Percentiles rank a stretch among this genome's conserved stretches.
These are phyloP conservation scores for Cepphus grylle DNA, from an alignment of 2,113 vertebrate species.

Conservation along the genomic window DNA sequence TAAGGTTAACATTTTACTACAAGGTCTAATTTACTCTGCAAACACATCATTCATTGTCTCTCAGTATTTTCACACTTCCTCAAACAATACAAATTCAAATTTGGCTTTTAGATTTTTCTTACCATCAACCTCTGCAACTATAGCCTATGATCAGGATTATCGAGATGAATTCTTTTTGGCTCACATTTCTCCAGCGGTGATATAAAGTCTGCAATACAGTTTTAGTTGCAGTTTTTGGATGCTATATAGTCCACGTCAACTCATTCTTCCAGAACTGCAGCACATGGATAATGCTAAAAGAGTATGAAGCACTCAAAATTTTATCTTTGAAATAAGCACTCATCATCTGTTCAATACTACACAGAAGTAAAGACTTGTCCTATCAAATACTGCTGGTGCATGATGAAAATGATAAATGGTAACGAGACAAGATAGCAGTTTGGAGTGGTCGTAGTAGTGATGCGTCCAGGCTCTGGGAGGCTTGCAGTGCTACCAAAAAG, in stretches of 20 bases:
- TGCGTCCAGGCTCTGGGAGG: not conserved
- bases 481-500: not conserved
- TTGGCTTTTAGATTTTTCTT: not conserved
- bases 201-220: not conserved
- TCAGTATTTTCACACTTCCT: not conserved
- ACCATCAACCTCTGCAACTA: not conserved
- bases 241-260: not conserved
- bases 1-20: not conserved
- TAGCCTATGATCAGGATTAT: not conserved
- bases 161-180: not conserved
- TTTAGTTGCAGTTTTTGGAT: not conserved
- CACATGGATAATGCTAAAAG: not conserved
- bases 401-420: not conserved
- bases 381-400: not conserved
- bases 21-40: not conserved
- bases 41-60: not conserved
- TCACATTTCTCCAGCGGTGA: not conserved
- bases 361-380: not conserved
- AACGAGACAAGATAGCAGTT: not conserved
- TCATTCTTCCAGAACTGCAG: not conserved
- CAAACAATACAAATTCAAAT: not conserved
- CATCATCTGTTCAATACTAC: not conserved
- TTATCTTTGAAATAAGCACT: not conserved
- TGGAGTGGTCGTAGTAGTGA: not conserved
- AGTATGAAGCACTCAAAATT: not conserved